These are phyloP conservation scores for Harpalus rufipes DNA, from an alignment of 2,888 invertebrate genomes.

Conservation along the genomic window DNA sequence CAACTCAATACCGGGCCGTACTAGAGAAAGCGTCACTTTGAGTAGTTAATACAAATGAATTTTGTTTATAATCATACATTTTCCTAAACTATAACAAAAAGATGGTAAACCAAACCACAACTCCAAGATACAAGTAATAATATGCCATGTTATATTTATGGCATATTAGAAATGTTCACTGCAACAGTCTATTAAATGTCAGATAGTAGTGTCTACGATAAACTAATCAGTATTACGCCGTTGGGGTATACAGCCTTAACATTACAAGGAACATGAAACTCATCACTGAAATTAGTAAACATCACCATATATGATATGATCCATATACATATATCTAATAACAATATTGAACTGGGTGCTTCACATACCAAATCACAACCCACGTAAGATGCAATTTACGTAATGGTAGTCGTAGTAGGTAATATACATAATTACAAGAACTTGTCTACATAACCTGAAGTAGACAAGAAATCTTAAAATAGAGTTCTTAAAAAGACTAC, in stretches of 20 bases:
- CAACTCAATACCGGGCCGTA: no score
- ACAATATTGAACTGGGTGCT: neutral
- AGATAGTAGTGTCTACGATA: neutral
- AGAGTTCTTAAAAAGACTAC: no score
- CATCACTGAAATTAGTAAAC: slow-evolving; percentile 9
- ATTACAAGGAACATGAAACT: slow-evolving; percentile 1
- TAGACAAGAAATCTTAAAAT: no score
- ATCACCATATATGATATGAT: slow-evolving; percentile 11
- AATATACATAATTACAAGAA: neutral
- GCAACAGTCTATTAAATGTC: neutral
- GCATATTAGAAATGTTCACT: neutral
- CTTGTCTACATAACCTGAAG: neutral
- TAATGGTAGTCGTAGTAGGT: neutral
- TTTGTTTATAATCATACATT: no score
- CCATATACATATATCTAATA: neutral
- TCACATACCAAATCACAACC: neutral
- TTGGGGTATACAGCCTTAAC: neutral
- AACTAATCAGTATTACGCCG: neutral
- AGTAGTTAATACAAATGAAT: no score
- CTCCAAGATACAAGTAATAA: no score
- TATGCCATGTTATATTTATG: neutral
- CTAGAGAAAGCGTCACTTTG: no score
- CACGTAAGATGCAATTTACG: neutral
- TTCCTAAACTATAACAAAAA: no score
- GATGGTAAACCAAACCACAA: no score